phyloP scores from a whole-genome alignment of 2,888 invertebrate genomes.

The Diploptera punctata region DNA sequence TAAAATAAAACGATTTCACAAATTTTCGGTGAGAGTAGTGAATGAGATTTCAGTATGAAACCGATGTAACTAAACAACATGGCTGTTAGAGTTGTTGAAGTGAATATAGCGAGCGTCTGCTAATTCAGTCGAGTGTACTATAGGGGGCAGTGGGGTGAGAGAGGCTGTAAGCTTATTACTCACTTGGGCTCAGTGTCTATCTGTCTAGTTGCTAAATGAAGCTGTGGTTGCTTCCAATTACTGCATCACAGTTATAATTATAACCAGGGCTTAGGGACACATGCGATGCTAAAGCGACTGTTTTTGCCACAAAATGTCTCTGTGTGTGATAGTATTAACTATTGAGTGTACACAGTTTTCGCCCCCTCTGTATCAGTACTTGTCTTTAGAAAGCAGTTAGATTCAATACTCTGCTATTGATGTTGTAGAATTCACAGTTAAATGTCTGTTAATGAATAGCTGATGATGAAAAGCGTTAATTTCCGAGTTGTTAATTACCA shows the following conservation, averaged over 20 bases:
- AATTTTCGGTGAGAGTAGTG: too few relatives aligned
- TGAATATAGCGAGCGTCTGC: neutral
- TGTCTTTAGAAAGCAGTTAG: neutral
- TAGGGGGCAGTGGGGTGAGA: too few relatives aligned
- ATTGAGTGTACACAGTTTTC: neutral
- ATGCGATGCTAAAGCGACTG: neutral
- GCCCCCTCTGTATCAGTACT: neutral
- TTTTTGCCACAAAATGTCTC: neutral
- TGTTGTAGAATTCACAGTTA: slow-evolving; percentile 23
- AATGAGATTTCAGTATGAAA: too few relatives aligned
- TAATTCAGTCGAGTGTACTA: slow-evolving; percentile 6
- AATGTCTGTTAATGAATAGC: slow-evolving; percentile 29
- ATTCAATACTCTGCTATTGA: neutral
- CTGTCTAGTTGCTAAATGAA: slow-evolving; percentile 18
- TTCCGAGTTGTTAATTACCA: slow-evolving; percentile 35
- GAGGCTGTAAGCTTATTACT: slow-evolving; percentile 3
- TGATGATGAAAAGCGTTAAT: slow-evolving; percentile 33
- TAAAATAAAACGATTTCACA: too few relatives aligned
- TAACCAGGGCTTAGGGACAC: slow-evolving; percentile 23
- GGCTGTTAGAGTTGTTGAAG: neutral
- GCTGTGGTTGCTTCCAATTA: slow-evolving; percentile 31
- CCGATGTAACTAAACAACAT: neutral
- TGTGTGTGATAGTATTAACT: slow-evolving; percentile 11
- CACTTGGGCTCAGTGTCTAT: neutral
- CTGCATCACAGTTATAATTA: slow-evolving; percentile 31